Evolutionary conservation across 2,113 vertebrate genomes (phyloP), one percentile per base, ranked within the genome.

Genomic region (Pelobates fuscus): DNA sequence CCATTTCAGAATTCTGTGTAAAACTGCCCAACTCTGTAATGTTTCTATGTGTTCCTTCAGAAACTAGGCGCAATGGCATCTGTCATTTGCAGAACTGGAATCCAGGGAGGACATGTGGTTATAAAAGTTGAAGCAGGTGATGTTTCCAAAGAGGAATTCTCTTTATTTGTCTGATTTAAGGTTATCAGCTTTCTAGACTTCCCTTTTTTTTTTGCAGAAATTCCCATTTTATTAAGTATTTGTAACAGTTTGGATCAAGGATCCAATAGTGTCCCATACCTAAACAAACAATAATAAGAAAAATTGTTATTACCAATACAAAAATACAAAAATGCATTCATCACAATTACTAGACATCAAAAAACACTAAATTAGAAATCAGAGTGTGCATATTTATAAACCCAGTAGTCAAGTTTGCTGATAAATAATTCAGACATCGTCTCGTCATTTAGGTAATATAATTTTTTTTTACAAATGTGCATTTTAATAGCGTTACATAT

Each of bases 201-300:
- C 62, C 96, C n/a, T n/a, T n/a, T n/a, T 88, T 74, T 98, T 99
- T 80, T 97, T 81, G 1, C 97, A 94, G 83, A 99, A 99, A 80
- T 98, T 99, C 5, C 97, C 97, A 0, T 99, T 99, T 82, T 99
- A n/a, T 97, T 64, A 99, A 98, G 96, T 98, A 98, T 83, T 99
- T 99, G 82, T 99, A 97, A 41, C 97, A 99, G 91, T 99, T 99
- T 8, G 97, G 94, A 77, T 99, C 97, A 78, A 99, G 82, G 5
- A 95, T 99, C 97, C 97, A 99, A 80, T 99, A 99, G 80, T 99
- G 99, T 44, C 97, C 97, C 71, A 98, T 99, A 17, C 97, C 97
- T 99, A 77, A 57, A 18, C 44, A 17, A 67, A 1, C 43, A 79
- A 67, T 80, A 80, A 1, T 12, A 71, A 59, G 0, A 10, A 8